These are phyloP conservation scores for Machaerirhynchus nigripectus DNA, from an alignment of 2,113 vertebrate genomes.

Conservation along the genomic window DNA sequence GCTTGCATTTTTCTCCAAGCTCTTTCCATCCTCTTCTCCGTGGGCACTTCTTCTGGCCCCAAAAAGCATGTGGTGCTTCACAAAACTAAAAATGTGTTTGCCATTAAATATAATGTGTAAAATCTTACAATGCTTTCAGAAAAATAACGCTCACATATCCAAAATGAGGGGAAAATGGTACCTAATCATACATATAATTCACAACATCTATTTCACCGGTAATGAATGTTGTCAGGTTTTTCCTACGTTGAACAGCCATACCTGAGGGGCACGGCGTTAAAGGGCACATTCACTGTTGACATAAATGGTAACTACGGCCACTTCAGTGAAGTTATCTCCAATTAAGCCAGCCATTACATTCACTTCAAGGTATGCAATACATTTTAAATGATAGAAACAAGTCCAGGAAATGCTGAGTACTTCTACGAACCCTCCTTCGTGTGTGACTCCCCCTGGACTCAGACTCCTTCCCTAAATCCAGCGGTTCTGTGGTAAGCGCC, in stretches of 20 bases:
- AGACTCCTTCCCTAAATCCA: background rate
- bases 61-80: background rate
- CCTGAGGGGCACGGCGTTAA: background rate
- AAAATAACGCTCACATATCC: background rate
- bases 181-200: conserved; percentile 23
- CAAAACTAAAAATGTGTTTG: conserved; percentile 42
- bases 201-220: background rate
- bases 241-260: background rate
- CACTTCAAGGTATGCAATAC: background rate
- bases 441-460: background rate
- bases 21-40: background rate
- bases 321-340: conserved; percentile 18
- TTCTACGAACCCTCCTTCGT: background rate
- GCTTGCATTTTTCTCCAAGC: background rate
- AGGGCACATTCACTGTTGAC: background rate
- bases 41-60: background rate
- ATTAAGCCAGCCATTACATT: conserved; percentile 17
- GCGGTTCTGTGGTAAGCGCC: background rate
- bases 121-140: conserved; percentile 39
- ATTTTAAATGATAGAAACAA: conserved; percentile 19
- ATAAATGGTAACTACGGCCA: background rate
- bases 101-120: conserved; percentile 26
- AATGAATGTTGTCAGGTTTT: conserved; percentile 21
- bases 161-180: conserved; percentile 38
- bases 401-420: conserved; percentile 8